A percentile compares a stretch with the other conserved stretches of the same genome.
phyloP scores from a whole-genome alignment of 2,113 vertebrate genomes.

The Calonectris borealis region DNA sequence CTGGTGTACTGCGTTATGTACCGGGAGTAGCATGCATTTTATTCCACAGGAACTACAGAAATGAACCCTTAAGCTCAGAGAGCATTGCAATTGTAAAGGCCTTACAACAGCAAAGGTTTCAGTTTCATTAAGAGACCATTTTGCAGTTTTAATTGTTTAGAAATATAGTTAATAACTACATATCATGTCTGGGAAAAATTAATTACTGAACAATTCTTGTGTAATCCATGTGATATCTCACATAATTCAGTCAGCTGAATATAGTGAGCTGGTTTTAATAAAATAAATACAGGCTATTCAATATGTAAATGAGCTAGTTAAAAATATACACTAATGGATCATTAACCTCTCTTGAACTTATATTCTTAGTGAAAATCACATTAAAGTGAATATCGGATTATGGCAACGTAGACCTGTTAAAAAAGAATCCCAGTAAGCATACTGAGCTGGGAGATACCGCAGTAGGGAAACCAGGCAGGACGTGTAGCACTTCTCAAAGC shows the following conservation, averaged over 20 bases:
- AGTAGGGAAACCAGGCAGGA: neutral
- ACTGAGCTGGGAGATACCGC: neutral
- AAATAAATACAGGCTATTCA: conserved; percentile 61
- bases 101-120: neutral
- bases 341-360: conserved; percentile 66
- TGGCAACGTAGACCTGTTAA: neutral
- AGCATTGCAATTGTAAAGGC: neutral
- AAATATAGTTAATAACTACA: conserved; percentile 13
- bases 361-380: conserved; percentile 43
- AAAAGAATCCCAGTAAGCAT: neutral
- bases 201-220: conserved; percentile 9
- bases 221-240: conserved; percentile 40
- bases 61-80: neutral
- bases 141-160: conserved; percentile 32
- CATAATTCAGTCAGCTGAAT: conserved; percentile 34
- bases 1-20: neutral
- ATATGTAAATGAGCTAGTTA: conserved; percentile 51
- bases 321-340: conserved; percentile 61
- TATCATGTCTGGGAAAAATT: neutral
- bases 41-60: neutral
- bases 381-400: conserved; percentile 31
- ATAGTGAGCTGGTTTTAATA: conserved; percentile 30
- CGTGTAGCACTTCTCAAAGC: neutral
- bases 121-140: neutral
- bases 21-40: neutral